phyloP scores from a whole-genome alignment of 2,888 invertebrate species.

The Leucania comma region DNA sequence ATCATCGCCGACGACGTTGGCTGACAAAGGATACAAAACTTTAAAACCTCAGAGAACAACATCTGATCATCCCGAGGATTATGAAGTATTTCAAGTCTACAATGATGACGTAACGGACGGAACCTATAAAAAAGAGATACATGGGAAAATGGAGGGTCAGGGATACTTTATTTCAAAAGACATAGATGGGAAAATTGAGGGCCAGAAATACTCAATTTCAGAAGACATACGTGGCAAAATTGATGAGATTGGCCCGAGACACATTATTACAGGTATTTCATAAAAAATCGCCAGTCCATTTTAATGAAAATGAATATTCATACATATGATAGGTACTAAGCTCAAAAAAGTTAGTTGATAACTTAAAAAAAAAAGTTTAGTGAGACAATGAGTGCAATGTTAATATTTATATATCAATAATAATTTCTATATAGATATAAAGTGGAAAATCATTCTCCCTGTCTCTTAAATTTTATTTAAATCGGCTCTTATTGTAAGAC shows the following conservation, averaged over 20 bases:
- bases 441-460: background rate
- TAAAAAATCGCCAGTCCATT: background rate
- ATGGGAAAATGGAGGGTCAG: too few relatives aligned
- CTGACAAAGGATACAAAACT: slow-evolving; percentile 32
- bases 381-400: background rate
- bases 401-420: background rate
- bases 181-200: too few relatives aligned
- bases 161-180: too few relatives aligned
- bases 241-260: too few relatives aligned
- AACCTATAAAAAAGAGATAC: too few relatives aligned
- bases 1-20: background rate
- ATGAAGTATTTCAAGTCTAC: background rate
- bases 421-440: background rate
- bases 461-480: background rate
- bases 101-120: background rate
- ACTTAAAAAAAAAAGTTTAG: background rate
- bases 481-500: background rate
- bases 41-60: slow-evolving; percentile 51
- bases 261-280: background rate
- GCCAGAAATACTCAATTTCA: too few relatives aligned
- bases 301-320: background rate
- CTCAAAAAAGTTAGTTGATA: background rate
- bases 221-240: too few relatives aligned
- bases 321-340: background rate
- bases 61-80: slow-evolving; percentile 40